Conservation (phyloP, 2,888 invertebrate genomes). For the Eristalis arbustorum region DNA sequence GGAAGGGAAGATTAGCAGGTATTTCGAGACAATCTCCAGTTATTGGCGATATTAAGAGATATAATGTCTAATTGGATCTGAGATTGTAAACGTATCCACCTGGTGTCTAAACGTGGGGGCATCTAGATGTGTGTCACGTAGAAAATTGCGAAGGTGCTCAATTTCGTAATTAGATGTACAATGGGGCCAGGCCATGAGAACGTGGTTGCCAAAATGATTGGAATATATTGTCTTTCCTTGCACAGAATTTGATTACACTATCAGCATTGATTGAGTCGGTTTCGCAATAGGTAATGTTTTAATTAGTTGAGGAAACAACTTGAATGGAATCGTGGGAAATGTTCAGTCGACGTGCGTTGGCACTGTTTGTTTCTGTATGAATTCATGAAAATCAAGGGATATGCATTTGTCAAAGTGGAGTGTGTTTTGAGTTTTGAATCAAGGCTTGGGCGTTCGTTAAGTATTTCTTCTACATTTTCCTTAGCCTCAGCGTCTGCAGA, state of each 20-base stretch:
- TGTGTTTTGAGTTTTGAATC: too few relatives aligned
- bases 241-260: neutral
- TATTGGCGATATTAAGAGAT: neutral
- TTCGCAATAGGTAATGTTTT: neutral
- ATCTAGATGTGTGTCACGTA: neutral
- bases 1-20: neutral
- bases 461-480: too few relatives aligned
- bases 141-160: neutral
- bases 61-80: neutral
- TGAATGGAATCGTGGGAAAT: too few relatives aligned
- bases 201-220: neutral
- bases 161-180: neutral
- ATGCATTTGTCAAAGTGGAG: too few relatives aligned
- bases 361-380: too few relatives aligned
- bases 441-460: too few relatives aligned
- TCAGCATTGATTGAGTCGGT: neutral
- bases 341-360: too few relatives aligned
- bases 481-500: too few relatives aligned
- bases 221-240: neutral
- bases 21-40: neutral
- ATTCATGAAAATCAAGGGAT: too few relatives aligned
- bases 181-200: neutral
- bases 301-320: neutral
- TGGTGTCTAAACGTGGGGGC: neutral
- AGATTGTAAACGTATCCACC: neutral